Percentiles rank a stretch among this genome's conserved stretches.
Evolutionary conservation across 35 echinoderm and acorn worm genomes (phyloP).

Genomic region (Apostichopus parvimensis): DNA sequence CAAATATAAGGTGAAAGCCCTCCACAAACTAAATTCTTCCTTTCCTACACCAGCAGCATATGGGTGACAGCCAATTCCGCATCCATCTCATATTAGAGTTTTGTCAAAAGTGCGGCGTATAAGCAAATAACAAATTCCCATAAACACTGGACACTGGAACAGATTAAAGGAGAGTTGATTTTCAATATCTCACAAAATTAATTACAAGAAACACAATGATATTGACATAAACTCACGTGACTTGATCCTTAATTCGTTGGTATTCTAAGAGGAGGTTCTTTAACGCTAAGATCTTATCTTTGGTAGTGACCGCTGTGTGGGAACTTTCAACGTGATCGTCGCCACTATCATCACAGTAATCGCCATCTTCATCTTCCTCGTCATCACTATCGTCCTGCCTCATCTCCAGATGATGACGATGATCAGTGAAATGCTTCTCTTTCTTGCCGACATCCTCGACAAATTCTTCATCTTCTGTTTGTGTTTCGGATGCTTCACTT

Average conservation of each 20-base stretch:
- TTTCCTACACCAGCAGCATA: no score
- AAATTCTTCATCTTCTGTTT: background rate
- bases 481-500: background rate
- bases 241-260: background rate
- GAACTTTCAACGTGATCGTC: background rate
- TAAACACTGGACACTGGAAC: no score
- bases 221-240: background rate
- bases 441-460: background rate
- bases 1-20: no score
- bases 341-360: background rate
- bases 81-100: no score
- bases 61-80: no score
- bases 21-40: no score
- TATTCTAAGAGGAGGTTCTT: slow-evolving; percentile 24
- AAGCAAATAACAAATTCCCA: no score
- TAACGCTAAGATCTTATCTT: background rate
- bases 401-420: background rate
- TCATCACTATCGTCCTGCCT: background rate
- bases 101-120: no score
- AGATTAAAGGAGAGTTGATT: no score
- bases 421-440: background rate
- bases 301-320: background rate
- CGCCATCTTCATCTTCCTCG: background rate
- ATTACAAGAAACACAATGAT: no score
- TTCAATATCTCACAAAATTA: no score